These are phyloP conservation scores for Lutraria lutraria DNA, from an alignment of 2,888 invertebrate genomes.

Conservation along the genomic window DNA sequence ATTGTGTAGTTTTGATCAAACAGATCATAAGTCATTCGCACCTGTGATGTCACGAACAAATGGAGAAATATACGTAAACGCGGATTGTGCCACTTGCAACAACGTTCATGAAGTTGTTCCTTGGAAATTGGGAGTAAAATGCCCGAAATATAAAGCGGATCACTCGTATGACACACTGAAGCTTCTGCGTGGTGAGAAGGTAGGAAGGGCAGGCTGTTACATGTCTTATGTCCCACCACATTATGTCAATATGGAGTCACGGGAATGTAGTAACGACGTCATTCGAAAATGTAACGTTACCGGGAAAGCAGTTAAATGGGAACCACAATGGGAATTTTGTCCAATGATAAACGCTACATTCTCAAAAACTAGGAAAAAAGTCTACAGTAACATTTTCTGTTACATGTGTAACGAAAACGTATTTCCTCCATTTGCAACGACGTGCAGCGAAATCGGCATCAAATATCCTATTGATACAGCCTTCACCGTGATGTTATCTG, in stretches of 20 bases:
- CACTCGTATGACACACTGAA: not conserved
- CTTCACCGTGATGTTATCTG: not conserved
- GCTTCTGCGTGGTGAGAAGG: not conserved
- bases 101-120: not conserved
- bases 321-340: not conserved
- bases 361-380: not conserved
- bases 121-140: not conserved
- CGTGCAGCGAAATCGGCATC: not conserved
- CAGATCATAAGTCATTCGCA: not conserved
- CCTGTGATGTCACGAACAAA: not conserved
- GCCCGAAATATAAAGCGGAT: not conserved
- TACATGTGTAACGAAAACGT: not conserved
- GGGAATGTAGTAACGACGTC: not conserved
- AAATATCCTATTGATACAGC: not conserved
- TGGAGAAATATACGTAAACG: not conserved
- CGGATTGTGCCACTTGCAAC: not conserved
- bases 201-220: not conserved
- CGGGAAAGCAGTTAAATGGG: not conserved
- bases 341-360: conserved; percentile 3
- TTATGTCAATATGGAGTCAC: not conserved
- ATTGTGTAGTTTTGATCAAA: not conserved
- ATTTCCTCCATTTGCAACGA: not conserved
- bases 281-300: not conserved
- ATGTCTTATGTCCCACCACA: not conserved
- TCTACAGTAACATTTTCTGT: not conserved